Percentiles rank a stretch among this genome's conserved stretches.
Evolutionary conservation across 2,888 invertebrate species (phyloP).

Genomic region (Piscicola geometra): DNA sequence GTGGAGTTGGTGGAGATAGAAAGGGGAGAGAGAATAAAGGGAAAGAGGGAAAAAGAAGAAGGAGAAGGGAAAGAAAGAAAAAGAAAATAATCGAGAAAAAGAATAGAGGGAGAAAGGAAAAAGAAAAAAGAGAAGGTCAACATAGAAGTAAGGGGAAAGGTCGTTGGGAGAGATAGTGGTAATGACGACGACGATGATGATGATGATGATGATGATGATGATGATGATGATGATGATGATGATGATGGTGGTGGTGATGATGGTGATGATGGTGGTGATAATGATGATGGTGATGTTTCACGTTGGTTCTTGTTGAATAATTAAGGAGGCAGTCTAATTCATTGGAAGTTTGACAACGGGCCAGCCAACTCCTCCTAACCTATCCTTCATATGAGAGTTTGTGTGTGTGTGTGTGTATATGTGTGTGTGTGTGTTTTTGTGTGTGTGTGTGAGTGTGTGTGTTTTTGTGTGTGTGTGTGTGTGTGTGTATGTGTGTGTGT

Average conservation of each 20-base stretch:
- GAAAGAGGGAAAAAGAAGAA: too few relatives aligned
- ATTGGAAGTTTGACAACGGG: too few relatives aligned
- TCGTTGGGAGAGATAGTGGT: not conserved
- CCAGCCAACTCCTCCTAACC: too few relatives aligned
- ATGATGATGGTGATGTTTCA: slow-evolving; percentile 2
- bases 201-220: slow-evolving; percentile 32
- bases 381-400: too few relatives aligned
- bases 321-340: too few relatives aligned
- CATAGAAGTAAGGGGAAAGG: not conserved
- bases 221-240: slow-evolving; percentile 28
- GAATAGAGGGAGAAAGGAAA: too few relatives aligned
- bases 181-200: slow-evolving; percentile 20
- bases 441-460: slow-evolving; percentile 4
- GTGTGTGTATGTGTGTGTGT: slow-evolving; percentile 20
- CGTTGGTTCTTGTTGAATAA: too few relatives aligned
- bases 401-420: not conserved
- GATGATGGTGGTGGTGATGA: slow-evolving; percentile 31
- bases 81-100: not conserved
- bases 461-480: slow-evolving; percentile 11
- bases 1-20: not conserved
- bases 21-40: too few relatives aligned
- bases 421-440: slow-evolving; percentile 4
- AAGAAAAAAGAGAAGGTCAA: too few relatives aligned
- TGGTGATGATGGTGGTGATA: slow-evolving; percentile 29
- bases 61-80: too few relatives aligned